phyloP scores from a whole-genome alignment of 1,140 invertebrate genomes.

The Formica selysi region DNA sequence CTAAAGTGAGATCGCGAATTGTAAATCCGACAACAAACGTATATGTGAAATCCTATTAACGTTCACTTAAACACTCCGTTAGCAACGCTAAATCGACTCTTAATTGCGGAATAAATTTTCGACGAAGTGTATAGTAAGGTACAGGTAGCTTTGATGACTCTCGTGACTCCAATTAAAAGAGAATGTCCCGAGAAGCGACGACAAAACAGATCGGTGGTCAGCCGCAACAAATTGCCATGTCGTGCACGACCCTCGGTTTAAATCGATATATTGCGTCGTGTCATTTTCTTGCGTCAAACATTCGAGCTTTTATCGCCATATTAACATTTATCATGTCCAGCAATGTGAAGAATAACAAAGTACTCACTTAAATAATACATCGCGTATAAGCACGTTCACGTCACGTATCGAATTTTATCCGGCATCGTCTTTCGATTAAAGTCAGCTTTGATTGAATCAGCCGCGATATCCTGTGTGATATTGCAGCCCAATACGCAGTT shows the following conservation, averaged over 20 bases:
- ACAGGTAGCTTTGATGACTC: background rate
- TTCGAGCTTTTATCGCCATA: slow-evolving; percentile 40
- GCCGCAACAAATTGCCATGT: slow-evolving; percentile 7
- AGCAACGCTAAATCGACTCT: background rate
- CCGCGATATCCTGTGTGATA: slow-evolving; percentile 12
- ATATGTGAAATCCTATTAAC: background rate
- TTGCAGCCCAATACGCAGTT: slow-evolving; percentile 6
- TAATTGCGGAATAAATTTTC: slow-evolving; percentile 13
- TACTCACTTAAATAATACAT: slow-evolving; percentile 45
- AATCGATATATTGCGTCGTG: slow-evolving; percentile 48
- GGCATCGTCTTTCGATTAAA: slow-evolving; percentile 27
- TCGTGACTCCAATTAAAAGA: slow-evolving; percentile 13
- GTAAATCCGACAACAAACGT: background rate
- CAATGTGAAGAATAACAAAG: background rate
- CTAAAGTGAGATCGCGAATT: slow-evolving; percentile 11
- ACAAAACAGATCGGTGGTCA: background rate
- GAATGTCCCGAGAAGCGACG: background rate
- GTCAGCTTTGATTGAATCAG: slow-evolving; percentile 45
- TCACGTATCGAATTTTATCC: slow-evolving; percentile 28
- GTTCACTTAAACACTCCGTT: background rate
- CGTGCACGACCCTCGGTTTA: slow-evolving; percentile 15
- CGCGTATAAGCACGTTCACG: slow-evolving; percentile 12
- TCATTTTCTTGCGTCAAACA: slow-evolving; percentile 57
- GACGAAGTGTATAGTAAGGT: background rate
- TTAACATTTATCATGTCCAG: slow-evolving; percentile 32